A percentile compares a stretch with the other conserved stretches of the same genome.
phyloP scores from a whole-genome alignment of 2,113 vertebrate genomes.

The Gobiocypris rarus region DNA sequence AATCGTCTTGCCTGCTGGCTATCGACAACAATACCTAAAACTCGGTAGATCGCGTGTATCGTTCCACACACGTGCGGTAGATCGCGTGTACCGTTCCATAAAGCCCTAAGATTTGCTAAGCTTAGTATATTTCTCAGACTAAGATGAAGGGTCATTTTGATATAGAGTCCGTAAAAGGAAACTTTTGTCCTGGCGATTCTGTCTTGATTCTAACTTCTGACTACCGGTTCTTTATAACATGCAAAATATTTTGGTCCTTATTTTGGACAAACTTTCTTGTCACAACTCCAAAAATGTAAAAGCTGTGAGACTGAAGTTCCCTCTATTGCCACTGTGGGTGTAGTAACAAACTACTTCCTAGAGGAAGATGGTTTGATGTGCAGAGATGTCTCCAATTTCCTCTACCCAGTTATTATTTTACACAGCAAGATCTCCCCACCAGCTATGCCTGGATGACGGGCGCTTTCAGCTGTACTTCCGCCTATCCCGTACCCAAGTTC shows the following conservation, averaged over 20 bases:
- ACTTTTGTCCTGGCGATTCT: not conserved
- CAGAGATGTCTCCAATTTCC: not conserved
- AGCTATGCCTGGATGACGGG: no score
- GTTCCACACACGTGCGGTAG: no score
- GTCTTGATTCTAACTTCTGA: not conserved
- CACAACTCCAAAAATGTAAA: not conserved
- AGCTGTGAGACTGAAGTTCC: no score
- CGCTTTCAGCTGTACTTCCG: no score
- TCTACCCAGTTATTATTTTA: not conserved
- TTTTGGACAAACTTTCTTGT: not conserved
- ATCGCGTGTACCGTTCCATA: no score
- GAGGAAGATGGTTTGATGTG: not conserved
- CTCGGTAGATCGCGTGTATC: no score
- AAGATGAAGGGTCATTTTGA: not conserved
- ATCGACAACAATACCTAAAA: no score
- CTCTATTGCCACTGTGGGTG: not conserved
- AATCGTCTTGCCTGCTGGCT: no score
- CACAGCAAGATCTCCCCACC: not conserved
- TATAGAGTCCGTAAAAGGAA: not conserved
- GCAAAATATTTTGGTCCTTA: not conserved
- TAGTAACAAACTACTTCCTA: not conserved
- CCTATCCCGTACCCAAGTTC: no score
- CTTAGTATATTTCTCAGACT: not conserved
- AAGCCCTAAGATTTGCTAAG: not conserved
- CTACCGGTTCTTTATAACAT: not conserved